Evolutionary conservation across 2,797 vertebrate genomes (phyloP).

Genomic region (Diplodus sargus): DNA sequence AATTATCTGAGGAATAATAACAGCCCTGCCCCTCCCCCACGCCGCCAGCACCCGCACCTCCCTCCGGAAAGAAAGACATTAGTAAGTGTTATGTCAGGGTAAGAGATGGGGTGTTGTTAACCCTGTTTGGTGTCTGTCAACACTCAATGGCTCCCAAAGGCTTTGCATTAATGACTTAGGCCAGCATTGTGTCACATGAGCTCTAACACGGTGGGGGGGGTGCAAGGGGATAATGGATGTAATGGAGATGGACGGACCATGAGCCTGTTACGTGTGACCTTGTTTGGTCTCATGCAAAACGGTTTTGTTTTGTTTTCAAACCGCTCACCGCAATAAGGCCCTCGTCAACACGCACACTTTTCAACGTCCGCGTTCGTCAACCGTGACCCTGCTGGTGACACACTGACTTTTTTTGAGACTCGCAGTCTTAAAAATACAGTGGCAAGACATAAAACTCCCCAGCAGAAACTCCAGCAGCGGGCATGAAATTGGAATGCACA

Average conservation of each 20-base stretch:
- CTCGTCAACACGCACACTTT: not conserved
- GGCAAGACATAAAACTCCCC: constrained; percentile 43
- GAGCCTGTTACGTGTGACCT: constrained; percentile 53
- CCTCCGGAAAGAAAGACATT: constrained; percentile 57
- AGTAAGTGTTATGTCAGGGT: constrained; percentile 64
- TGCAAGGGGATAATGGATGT: constrained; percentile 53
- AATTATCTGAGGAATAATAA: constrained; percentile 89
- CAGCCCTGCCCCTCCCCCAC: constrained; percentile 46
- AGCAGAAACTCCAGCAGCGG: constrained; percentile 34
- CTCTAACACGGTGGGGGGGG: constrained; percentile 30
- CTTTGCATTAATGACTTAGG: constrained; percentile 75
- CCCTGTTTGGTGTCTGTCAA: constrained; percentile 75
- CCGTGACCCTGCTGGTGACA: constrained; percentile 29
- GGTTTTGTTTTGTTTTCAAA: constrained; percentile 30
- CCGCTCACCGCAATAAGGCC: not conserved
- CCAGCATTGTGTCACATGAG: constrained; percentile 58
- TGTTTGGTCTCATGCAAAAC: constrained; percentile 39
- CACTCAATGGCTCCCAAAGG: constrained; percentile 75
- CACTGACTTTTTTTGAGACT: constrained; percentile 27
- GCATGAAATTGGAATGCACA: constrained; percentile 69
- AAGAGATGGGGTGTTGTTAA: constrained; percentile 74
- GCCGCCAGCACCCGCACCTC: not conserved
- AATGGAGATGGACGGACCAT: constrained; percentile 52
- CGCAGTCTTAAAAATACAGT: constrained; percentile 43
- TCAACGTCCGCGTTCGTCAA: not conserved